Evolutionary conservation across 2,888 invertebrate species (phyloP), one percentile per base, ranked within the genome.

Genomic region (Phragmatobia fuliginosa): DNA sequence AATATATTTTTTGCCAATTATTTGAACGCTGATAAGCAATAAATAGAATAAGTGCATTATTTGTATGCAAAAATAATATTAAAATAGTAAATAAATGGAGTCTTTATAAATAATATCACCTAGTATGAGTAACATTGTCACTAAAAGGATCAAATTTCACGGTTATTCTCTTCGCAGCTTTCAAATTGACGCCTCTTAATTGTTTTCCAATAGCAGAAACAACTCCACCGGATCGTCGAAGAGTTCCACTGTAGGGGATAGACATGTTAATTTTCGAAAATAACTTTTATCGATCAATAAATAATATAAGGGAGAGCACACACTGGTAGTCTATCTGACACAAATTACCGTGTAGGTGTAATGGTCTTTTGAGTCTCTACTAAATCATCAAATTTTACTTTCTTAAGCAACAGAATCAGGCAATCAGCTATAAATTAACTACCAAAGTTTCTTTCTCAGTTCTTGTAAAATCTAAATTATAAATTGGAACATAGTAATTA

Each of bases 71-170:
- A 28, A 56, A 56, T 56, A 0, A 28, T 3, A 56, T 25, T 56
- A 56, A 28, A 28, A 28, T 25, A 1, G 28, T 28, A 5, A 28
- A 16, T 56, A 2, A 7, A 56, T 28, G 16, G 16, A 56, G 56
- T 56, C 7, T 2, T 14, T 52, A 28, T 28, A 28, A 56, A 1
- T 33, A 31, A 38, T 49, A 18, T 92, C 92, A 96, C 97, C 97
- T 96, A 82, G 96, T 96, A 77, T 96, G 96, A 74, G 92, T 94
- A 70, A 97, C 97, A 91, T 97, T 97, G 82, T 96, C 95, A 82
- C 96, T 96, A 90, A 98, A 98, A 7, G 98, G 98, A 93, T 98
- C 98, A 87, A 98, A 98, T 91, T 97, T 96, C 66, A 98, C 96
- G 66, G 96, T 96, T 72, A 98, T 96, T 90, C 96, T 96, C 84